Evolutionary conservation across 1,140 invertebrate species (phyloP).

Genomic region (Drosophila funebris): DNA sequence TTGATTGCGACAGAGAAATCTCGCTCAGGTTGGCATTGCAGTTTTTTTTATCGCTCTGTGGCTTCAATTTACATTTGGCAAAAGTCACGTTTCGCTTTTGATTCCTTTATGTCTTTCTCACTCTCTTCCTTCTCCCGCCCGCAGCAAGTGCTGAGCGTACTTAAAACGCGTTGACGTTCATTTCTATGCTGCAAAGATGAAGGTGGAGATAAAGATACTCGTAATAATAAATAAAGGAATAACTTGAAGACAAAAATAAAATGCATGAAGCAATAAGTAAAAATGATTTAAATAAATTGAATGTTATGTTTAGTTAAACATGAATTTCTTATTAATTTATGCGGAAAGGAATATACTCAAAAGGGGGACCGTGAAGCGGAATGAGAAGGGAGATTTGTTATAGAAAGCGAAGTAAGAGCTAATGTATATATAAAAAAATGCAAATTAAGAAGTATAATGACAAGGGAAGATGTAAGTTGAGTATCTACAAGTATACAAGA

Average conservation of each 20-base stretch:
- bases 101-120: constrained; percentile 50
- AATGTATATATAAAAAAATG: too few relatives aligned
- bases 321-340: constrained; percentile 6
- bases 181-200: constrained; percentile 34
- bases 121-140: background rate
- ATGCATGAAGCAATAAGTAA: background rate
- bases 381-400: too few relatives aligned
- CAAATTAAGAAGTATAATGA: too few relatives aligned
- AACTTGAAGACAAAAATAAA: background rate
- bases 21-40: constrained; percentile 71
- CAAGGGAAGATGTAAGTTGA: too few relatives aligned
- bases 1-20: constrained; percentile 54
- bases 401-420: too few relatives aligned
- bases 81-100: constrained; percentile 72
- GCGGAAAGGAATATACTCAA: background rate
- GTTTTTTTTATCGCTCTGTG: constrained; percentile 63
- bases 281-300: constrained; percentile 47
- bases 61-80: constrained; percentile 66
- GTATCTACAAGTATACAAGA: too few relatives aligned
- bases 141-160: constrained; percentile 24
- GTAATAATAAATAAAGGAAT: background rate
- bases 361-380: background rate
- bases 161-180: constrained; percentile 56
- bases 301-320: constrained; percentile 21
- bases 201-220: constrained; percentile 2